Conservation (phyloP, 2,797 vertebrate genomes). For the Phaenicophaeus curvirostris region DNA sequence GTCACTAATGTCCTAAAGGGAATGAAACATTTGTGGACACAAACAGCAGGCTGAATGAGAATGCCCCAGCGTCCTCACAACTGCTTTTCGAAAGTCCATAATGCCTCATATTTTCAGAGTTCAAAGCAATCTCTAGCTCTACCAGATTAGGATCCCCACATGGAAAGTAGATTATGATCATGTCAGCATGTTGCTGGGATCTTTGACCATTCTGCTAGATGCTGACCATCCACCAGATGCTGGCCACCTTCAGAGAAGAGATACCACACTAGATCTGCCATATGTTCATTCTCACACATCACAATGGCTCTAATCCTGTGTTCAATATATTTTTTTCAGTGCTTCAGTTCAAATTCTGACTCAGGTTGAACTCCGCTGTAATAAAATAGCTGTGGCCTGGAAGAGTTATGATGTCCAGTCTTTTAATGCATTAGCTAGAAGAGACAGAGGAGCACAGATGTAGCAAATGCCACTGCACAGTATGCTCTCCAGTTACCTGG, state of each 20-base stretch:
- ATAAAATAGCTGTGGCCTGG: background rate
- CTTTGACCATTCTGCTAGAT: background rate
- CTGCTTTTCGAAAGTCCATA: background rate
- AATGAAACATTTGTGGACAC: background rate
- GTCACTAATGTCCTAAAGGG: background rate
- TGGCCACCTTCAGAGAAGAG: background rate
- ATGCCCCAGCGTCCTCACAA: accelerated
- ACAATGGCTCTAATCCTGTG: background rate
- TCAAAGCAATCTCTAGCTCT: background rate
- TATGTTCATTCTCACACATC: background rate
- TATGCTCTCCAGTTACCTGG: background rate
- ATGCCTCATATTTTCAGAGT: background rate
- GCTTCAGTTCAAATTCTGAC: background rate
- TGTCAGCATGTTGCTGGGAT: background rate
- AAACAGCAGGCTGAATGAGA: background rate
- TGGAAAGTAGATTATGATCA: background rate
- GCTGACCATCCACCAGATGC: background rate
- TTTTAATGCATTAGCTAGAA: background rate
- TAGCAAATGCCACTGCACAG: slow-evolving; percentile 27
- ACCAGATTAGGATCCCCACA: background rate
- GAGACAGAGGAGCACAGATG: background rate
- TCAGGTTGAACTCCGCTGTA: background rate
- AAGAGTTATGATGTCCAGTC: background rate
- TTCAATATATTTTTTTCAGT: background rate
- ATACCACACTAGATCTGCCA: background rate